These are phyloP conservation scores for Eupithecia insigniata DNA, from an alignment of 2,888 invertebrate species.

Conservation along the genomic window DNA sequence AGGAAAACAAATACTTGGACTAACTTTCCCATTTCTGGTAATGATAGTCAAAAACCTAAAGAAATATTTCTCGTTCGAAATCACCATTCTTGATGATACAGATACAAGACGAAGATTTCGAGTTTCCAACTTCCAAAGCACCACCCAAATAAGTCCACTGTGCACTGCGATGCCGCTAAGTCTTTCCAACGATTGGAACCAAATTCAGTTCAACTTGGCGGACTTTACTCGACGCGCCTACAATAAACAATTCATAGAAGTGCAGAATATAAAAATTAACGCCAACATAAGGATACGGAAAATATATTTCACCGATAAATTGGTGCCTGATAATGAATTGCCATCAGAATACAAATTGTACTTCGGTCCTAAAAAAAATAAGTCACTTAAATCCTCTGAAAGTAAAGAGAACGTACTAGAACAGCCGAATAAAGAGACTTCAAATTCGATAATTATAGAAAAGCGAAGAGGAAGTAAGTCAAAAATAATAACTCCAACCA, in stretches of 20 bases:
- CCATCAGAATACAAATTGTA: constrained; percentile 95
- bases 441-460: background rate
- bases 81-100: constrained; percentile 92
- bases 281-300: constrained; percentile 97
- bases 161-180: constrained; percentile 99
- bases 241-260: constrained; percentile 96
- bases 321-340: constrained; percentile 94
- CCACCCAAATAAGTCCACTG: constrained; percentile 87
- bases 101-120: constrained; percentile 95
- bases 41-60: constrained; percentile 77
- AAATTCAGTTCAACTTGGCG: constrained; percentile 97
- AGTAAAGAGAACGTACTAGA: constrained; percentile 32
- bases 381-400: background rate
- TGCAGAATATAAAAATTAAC: constrained; percentile 95
- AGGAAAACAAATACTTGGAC: constrained; percentile 94
- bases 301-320: constrained; percentile 94
- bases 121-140: constrained; percentile 98
- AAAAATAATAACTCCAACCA: background rate
- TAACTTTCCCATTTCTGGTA: constrained; percentile 96
- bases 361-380: constrained; percentile 80
- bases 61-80: constrained; percentile 98
- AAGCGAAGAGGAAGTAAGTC: background rate
- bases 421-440: background rate
- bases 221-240: constrained; percentile 98
- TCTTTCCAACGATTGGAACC: constrained; percentile 93